Percentiles rank a stretch among this genome's conserved stretches.
These are phyloP conservation scores for Apodemus sylvaticus DNA, from an alignment of 2,113 vertebrate genomes.

Conservation along the genomic window DNA sequence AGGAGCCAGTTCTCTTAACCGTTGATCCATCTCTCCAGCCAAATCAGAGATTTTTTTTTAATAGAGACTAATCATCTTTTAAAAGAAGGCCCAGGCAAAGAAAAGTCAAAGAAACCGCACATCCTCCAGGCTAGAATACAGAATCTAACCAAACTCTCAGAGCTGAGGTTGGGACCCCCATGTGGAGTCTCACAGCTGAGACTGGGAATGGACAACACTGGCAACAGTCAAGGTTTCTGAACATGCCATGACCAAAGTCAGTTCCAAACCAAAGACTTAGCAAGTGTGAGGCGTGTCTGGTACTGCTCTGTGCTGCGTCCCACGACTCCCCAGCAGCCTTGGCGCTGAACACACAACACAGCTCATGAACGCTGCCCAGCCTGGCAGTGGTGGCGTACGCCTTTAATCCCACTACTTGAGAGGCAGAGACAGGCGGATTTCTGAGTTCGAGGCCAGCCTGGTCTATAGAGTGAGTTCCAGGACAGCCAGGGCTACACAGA, in stretches of 20 bases:
- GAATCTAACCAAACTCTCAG: not conserved
- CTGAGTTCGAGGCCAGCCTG: too few species aligned
- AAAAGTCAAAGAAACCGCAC: not conserved
- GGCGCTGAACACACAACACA: not conserved
- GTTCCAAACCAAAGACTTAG: not conserved
- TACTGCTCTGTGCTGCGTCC: not conserved
- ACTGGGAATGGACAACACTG: not conserved
- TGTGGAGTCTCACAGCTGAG: not conserved
- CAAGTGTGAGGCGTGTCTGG: not conserved
- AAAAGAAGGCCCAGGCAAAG: not conserved
- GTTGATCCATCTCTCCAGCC: not conserved
- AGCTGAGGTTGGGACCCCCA: not conserved
- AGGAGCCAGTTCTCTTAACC: not conserved
- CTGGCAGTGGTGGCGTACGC: too few species aligned
- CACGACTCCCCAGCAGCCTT: not conserved
- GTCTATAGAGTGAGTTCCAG: too few species aligned
- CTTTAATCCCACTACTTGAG: too few species aligned
- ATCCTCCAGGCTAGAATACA: not conserved
- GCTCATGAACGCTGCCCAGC: not conserved
- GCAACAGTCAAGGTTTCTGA: not conserved
- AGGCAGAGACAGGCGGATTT: too few species aligned
- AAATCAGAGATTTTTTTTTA: not conserved
- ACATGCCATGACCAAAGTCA: not conserved
- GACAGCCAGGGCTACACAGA: too few species aligned
- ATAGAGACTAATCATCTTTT: not conserved